Conservation (phyloP, 2,113 vertebrate species). For the Cyprinus carpio region DNA sequence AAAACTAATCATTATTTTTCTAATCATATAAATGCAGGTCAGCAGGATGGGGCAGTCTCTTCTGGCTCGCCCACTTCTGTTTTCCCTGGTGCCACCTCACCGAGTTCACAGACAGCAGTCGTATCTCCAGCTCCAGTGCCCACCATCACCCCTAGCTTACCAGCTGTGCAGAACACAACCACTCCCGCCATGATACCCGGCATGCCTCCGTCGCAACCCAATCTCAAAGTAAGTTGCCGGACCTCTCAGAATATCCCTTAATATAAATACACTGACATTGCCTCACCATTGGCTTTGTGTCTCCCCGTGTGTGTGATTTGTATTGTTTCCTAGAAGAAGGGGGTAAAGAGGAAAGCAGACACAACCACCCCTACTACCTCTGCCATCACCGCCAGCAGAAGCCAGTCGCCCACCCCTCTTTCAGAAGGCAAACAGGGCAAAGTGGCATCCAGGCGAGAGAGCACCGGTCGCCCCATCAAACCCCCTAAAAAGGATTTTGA, state of each 20-base stretch:
- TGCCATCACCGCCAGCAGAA: constrained; percentile 76
- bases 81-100: constrained; percentile 73
- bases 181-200: constrained; percentile 70
- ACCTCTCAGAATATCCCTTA: neutral
- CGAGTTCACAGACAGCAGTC: constrained; percentile 79
- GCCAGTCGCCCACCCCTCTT: constrained; percentile 73
- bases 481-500: constrained; percentile 81
- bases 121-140: constrained; percentile 79
- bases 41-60: constrained; percentile 78
- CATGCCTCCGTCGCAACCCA: constrained; percentile 78
- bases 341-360: constrained; percentile 86
- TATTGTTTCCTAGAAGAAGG: constrained; percentile 78
- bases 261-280: neutral
- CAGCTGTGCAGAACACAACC: constrained; percentile 66
- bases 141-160: constrained; percentile 75
- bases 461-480: constrained; percentile 79
- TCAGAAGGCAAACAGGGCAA: constrained; percentile 80
- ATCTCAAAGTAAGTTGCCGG: constrained; percentile 80
- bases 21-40: constrained; percentile 49
- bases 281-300: neutral
- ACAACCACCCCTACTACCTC: constrained; percentile 80
- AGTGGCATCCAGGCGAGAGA: constrained; percentile 76
- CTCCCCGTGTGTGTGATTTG: neutral
- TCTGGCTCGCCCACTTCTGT: constrained; percentile 77
- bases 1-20: neutral